These are phyloP conservation scores for Dolichallabes microphthalmus DNA, from an alignment of 2,113 vertebrate species.

Conservation along the genomic window DNA sequence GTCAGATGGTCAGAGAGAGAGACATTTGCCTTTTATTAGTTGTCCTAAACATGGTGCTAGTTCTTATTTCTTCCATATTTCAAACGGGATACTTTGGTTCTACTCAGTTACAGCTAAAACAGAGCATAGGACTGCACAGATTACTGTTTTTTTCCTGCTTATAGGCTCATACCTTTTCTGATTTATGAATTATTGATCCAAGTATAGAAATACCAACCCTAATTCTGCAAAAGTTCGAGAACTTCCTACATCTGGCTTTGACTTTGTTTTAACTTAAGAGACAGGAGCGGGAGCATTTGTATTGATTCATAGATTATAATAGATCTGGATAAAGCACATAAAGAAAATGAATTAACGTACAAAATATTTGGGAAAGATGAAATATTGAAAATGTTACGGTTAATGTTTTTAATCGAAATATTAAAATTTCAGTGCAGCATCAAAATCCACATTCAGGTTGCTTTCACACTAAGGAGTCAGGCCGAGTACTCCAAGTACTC, in stretches of 20 bases:
- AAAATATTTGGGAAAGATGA: background rate
- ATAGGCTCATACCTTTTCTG: background rate
- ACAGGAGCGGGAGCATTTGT: background rate
- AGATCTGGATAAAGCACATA: background rate
- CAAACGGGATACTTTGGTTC: background rate
- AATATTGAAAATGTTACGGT: background rate
- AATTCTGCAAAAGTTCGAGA: no score
- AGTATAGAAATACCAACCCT: background rate
- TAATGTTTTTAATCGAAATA: background rate
- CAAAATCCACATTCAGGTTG: background rate
- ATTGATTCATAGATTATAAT: background rate
- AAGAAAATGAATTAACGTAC: background rate
- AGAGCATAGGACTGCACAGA: background rate
- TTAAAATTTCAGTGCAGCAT: background rate
- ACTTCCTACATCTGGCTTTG: background rate
- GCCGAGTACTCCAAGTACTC: no score
- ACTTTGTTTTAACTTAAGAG: background rate
- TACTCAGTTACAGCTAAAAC: background rate
- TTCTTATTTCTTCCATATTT: background rate
- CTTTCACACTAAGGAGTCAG: no score
- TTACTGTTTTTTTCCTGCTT: background rate
- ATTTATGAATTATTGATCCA: background rate
- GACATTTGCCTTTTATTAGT: conserved; percentile 18
- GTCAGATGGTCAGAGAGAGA: conserved; percentile 34
- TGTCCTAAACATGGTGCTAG: conserved; percentile 46